Evolutionary conservation across 2,797 vertebrate genomes (phyloP).

Genomic region (Benthosema pterotum): DNA sequence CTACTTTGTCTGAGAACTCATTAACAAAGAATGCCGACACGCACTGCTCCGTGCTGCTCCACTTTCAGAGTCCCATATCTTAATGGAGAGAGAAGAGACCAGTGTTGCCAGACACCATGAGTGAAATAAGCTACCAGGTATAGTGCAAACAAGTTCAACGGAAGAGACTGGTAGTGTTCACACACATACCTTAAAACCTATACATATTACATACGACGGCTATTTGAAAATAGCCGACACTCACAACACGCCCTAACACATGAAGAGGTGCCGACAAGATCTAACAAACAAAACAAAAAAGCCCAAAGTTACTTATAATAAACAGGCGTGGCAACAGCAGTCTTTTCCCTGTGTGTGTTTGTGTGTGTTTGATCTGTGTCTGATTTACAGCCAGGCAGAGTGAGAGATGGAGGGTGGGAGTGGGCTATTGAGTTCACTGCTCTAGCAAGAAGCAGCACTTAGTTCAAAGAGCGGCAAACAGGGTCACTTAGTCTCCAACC

Average conservation of each 20-base stretch:
- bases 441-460: slow-evolving; percentile 50
- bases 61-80: slow-evolving; percentile 29
- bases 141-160: too few species aligned
- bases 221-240: too few species aligned
- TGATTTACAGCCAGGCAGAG: slow-evolving; percentile 28
- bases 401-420: slow-evolving; percentile 1
- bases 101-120: too few species aligned
- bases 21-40: slow-evolving; percentile 17
- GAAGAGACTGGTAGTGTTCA: too few species aligned
- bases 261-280: too few species aligned
- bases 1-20: slow-evolving; percentile 1
- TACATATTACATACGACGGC: too few species aligned
- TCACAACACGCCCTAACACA: too few species aligned
- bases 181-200: too few species aligned
- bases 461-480: slow-evolving; percentile 53
- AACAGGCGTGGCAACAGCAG: too few species aligned
- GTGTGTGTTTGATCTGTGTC: not conserved
- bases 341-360: slow-evolving; percentile 1
- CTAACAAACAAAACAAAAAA: too few species aligned
- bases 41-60: slow-evolving; percentile 3
- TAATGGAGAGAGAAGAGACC: slow-evolving; percentile 14
- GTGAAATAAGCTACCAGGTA: too few species aligned
- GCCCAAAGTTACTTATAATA: too few species aligned
- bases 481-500: slow-evolving; percentile 58
- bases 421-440: slow-evolving; percentile 31